These are phyloP conservation scores for Vicugna pacos DNA, from an alignment of 2,113 vertebrate genomes.

Conservation along the genomic window DNA sequence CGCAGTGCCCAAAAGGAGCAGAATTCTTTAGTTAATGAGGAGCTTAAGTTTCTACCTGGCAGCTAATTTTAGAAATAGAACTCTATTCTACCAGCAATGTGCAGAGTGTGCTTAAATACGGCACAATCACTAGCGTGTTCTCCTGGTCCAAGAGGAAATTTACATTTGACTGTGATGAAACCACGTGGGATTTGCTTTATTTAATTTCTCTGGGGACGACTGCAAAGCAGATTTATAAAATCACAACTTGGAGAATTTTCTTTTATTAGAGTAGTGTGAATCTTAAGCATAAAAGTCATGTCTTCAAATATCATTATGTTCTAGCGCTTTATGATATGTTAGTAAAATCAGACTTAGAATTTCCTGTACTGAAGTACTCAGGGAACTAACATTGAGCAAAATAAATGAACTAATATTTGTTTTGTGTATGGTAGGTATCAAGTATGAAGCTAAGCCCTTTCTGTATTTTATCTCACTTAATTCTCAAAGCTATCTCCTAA, in stretches of 20 bases:
- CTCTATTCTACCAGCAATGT: fast-evolving
- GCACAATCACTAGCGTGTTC: fast-evolving
- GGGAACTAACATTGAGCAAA: neutral
- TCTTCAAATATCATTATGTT: neutral
- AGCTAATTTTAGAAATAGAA: fast-evolving
- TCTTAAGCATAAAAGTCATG: neutral
- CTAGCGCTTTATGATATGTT: neutral
- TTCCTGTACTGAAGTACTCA: neutral
- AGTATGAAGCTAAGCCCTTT: neutral
- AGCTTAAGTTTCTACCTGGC: neutral
- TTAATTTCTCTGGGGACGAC: neutral
- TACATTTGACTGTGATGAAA: neutral
- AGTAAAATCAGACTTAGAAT: neutral
- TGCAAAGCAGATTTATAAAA: neutral
- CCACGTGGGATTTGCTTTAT: neutral
- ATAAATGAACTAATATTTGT: neutral
- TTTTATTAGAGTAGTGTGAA: neutral
- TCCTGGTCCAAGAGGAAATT: too few relatives aligned
- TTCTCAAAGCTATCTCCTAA: neutral
- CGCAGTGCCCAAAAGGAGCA: neutral
- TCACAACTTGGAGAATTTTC: neutral
- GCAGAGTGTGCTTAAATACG: fast-evolving
- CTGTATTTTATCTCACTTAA: neutral
- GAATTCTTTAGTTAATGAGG: neutral
- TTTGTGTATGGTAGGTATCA: neutral